Evolutionary conservation across 2,113 vertebrate genomes (phyloP), one percentile per base, ranked within the genome.

Genomic region (Cettia cetti): DNA sequence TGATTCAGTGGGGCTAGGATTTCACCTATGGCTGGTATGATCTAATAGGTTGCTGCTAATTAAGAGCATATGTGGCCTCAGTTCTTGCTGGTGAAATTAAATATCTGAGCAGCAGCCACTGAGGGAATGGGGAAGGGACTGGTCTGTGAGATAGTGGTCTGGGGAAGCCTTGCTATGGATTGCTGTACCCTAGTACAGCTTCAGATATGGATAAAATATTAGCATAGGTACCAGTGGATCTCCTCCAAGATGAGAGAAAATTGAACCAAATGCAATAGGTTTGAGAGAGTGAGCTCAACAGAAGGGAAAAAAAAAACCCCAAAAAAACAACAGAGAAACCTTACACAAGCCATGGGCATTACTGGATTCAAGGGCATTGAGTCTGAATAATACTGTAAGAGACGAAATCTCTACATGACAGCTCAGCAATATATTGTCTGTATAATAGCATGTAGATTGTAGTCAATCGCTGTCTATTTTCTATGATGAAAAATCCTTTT

Each of bases 1-100:
- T 95, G 91, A 95, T 92, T 92, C 86, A 72, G 15, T 79, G 45
- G 79, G 53, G 49, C 84, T 77, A 72, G 57, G 45, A 37, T 96
- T 94, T 96, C 91, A 91, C 95, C 91, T 95, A 35, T 92, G 78
- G 49, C 89, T 95, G 57, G 50, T 87, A 44, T 69, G 77, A 86
- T 94, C 84, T 89, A 87, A 87, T 65, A 92, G 78, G 93, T 94
- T 77, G 69, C 47, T 91, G 78, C 84, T 95, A 89, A 92, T 95
- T 95, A 94, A 94, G 74, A 89, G 56, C 20, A 23, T 76, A 49
- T 14, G 11, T 49, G 18, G 60, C 49, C 74, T 97, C 37, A 76
- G 0, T 92, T 89, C 78, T 84, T 70, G 42, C 50, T 87, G 40
- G n/a, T 16, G 20, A 59, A 89, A 92, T 95, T 78, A 89, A 95